Evolutionary conservation across 2,888 invertebrate species (phyloP).

Genomic region (Seladonia tumulorum): DNA sequence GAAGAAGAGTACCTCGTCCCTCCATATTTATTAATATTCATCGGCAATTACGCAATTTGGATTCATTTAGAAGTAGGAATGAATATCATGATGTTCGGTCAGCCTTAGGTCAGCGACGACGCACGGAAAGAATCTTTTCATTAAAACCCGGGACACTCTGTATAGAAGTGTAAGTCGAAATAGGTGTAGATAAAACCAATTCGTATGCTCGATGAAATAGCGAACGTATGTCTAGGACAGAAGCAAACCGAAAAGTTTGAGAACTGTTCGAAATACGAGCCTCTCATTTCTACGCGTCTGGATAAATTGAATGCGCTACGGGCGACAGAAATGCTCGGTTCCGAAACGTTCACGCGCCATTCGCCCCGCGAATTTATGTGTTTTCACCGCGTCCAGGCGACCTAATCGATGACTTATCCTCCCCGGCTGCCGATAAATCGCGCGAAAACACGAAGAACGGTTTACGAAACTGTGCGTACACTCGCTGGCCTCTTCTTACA

Average conservation of each 20-base stretch:
- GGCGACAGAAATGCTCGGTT: background rate
- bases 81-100: too few species aligned
- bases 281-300: background rate
- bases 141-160: too few species aligned
- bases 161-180: too few species aligned
- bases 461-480: slow-evolving; percentile 36
- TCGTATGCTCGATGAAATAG: background rate
- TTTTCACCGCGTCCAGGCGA: background rate
- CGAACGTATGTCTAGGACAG: background rate
- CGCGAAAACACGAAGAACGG: slow-evolving; percentile 10
- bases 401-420: slow-evolving; percentile 18
- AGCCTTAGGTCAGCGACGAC: too few species aligned
- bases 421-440: slow-evolving; percentile 45
- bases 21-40: too few species aligned
- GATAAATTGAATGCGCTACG: background rate
- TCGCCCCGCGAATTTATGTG: slow-evolving; percentile 9
- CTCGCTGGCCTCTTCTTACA: slow-evolving; percentile 39
- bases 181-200: background rate
- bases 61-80: too few species aligned
- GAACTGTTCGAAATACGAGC: background rate
- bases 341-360: background rate
- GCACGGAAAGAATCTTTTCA: too few species aligned
- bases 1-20: too few species aligned
- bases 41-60: too few species aligned
- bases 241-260: background rate